phyloP scores from a whole-genome alignment of 2,113 vertebrate species.

The Gasterosteus aculeatus region DNA sequence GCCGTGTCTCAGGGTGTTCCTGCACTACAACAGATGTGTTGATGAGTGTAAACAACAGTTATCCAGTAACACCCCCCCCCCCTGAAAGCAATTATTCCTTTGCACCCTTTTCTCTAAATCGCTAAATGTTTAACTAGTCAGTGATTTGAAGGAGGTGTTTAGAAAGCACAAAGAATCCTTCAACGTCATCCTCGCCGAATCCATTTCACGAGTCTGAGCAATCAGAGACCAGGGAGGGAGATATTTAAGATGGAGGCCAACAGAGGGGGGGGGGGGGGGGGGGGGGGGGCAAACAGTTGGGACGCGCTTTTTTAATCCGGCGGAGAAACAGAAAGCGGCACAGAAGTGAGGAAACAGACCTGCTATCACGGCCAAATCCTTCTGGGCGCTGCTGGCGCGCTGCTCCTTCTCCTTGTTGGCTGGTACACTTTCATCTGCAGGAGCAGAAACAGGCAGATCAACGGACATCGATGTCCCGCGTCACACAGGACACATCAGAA shows the following conservation, averaged over 20 bases:
- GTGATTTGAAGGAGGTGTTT: too few species aligned
- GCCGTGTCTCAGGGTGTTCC: too few species aligned
- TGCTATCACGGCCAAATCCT: conserved; percentile 88
- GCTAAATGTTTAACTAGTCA: too few species aligned
- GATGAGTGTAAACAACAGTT: too few species aligned
- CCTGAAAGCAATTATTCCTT: too few species aligned
- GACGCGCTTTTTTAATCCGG: conserved; percentile 67
- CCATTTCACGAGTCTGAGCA: conserved; percentile 13
- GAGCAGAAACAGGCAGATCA: conserved; percentile 40
- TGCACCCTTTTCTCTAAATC: too few species aligned
- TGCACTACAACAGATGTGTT: too few species aligned
- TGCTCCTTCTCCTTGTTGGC: conserved; percentile 87
- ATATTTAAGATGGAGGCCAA: conserved; percentile 13
- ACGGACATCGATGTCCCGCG: conserved; percentile 2
- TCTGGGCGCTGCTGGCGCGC: conserved; percentile 83
- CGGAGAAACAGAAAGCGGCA: conserved; percentile 43
- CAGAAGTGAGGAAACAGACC: conserved; percentile 66
- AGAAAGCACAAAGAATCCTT: too few species aligned
- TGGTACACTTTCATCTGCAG: conserved; percentile 88
- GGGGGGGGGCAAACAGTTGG: conserved; percentile 55
- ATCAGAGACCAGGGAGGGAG: conserved; percentile 2
- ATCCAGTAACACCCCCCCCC: too few species aligned
- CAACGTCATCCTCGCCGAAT: not conserved
- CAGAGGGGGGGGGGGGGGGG: conserved; percentile 44
- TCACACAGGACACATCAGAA: not conserved